Base-by-base conservation (phyloP, 1,140 invertebrate genomes). In the Danaus plexippus region DNA sequence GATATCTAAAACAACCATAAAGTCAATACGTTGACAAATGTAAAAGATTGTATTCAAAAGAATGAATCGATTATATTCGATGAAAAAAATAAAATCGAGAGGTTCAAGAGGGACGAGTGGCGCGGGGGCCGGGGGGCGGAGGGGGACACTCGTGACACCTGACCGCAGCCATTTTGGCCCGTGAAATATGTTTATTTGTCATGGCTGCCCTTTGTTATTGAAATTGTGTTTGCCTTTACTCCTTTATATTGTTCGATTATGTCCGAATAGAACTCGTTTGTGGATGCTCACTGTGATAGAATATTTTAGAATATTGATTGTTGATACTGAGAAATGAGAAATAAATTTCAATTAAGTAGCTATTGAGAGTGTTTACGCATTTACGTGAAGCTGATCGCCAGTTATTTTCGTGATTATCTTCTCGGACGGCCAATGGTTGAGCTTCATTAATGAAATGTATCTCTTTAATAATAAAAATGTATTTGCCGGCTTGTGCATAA, bases 181-280 rank as follows among this genome's bases (percentile, higher is more conserved):
- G 76, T 86, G 81, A 87, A 87, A 87, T 85, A 87, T 87, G 84
- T 85, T 87, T 87, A 87, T 87, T 87, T 87, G 84, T 87, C 80
- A 78, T 83, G 75, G 77, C 71, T 77, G 71, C 70, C 79, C 73
- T 86, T 87, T 87, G 84, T 87, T 87, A 87, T 87, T 87, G 80
- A 87, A 87, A 87, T 87, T 76, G 71, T 87, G 84, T 87, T 87
- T 87, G 79, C 77, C 82, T 86, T 83, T 75, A 81, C 80, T 81
- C 76, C 79, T 82, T 85, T 84, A 86, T 83, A 84, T 87, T 87
- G 79, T 87, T 84, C 79, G 84, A 84, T 81, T 87, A 83, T 85
- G 73, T 76, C 72, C 64, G 58, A 63, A 67, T 75, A 70, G 66
- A 85, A 82, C 84, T 75, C 73, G 84, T 87, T 83, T 85, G 73